Percentiles rank a stretch among this genome's conserved stretches.
Evolutionary conservation across 2,113 vertebrate genomes (phyloP).

Genomic region (Channa argus): DNA sequence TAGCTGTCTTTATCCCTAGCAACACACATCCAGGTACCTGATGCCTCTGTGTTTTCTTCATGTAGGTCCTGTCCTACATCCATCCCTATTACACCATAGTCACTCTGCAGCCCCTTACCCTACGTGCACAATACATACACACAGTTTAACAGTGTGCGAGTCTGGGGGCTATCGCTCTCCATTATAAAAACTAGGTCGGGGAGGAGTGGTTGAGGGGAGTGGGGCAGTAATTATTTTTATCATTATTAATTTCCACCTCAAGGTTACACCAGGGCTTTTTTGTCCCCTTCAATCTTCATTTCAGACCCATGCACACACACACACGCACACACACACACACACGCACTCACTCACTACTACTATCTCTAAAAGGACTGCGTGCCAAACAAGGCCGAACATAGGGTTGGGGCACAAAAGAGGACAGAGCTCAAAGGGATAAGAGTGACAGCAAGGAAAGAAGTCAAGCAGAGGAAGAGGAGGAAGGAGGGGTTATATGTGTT

Average conservation of each 20-base stretch:
- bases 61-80: slow-evolving; percentile 76
- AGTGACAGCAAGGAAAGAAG: slow-evolving; percentile 49
- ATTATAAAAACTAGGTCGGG: slow-evolving; percentile 85
- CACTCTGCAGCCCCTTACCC: slow-evolving; percentile 45
- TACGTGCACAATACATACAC: slow-evolving; percentile 51
- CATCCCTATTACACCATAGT: slow-evolving; percentile 48
- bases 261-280: slow-evolving; percentile 82
- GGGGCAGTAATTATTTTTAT: slow-evolving; percentile 88
- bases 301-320: slow-evolving; percentile 48
- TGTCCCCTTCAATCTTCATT: slow-evolving; percentile 82
- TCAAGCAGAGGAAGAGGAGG: slow-evolving; percentile 45
- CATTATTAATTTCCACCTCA: slow-evolving; percentile 87
- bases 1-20: slow-evolving; percentile 43
- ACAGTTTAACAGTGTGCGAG: slow-evolving; percentile 56
- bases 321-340: slow-evolving; percentile 5
- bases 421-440: slow-evolving; percentile 75
- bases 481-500: slow-evolving; percentile 67
- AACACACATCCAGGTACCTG: slow-evolving; percentile 30
- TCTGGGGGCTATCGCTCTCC: slow-evolving; percentile 81
- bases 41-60: slow-evolving; percentile 56
- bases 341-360: slow-evolving; percentile 48
- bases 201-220: slow-evolving; percentile 72
- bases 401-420: slow-evolving; percentile 73
- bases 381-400: slow-evolving; percentile 76
- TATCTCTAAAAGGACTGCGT: slow-evolving; percentile 73